phyloP scores from a whole-genome alignment of 2,797 vertebrate genomes.

The Distichodus sexfasciatus region DNA sequence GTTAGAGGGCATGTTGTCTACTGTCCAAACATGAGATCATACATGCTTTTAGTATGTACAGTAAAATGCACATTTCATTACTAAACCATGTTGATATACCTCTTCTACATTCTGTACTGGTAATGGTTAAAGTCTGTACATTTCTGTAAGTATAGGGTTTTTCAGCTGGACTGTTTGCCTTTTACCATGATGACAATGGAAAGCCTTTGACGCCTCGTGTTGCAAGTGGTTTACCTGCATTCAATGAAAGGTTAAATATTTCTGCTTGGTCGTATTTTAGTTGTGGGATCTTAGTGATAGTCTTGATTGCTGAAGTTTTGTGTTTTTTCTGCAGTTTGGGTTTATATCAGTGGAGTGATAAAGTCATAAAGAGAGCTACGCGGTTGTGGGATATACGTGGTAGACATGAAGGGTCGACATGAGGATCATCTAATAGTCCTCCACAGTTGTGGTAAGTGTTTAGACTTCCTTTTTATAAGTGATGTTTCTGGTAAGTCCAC shows the following conservation, averaged over 20 bases:
- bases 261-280: not conserved
- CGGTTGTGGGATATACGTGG: constrained; percentile 86
- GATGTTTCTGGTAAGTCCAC: not conserved
- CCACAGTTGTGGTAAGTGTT: constrained; percentile 89
- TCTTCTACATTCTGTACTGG: no score
- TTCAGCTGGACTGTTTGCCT: constrained; percentile 95
- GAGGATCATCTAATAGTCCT: constrained; percentile 84
- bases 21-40: constrained; percentile 97
- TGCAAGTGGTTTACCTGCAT: constrained; percentile 87
- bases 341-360: constrained; percentile 94
- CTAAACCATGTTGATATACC: no score
- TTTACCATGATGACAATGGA: constrained; percentile 90
- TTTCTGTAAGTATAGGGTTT: constrained; percentile 80
- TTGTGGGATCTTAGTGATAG: not conserved
- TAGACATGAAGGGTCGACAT: constrained; percentile 80
- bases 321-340: constrained; percentile 78
- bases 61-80: not conserved
- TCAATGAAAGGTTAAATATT: constrained; percentile 86
- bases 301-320: not conserved
- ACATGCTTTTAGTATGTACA: constrained; percentile 87
- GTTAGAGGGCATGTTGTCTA: constrained; percentile 93
- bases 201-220: constrained; percentile 89
- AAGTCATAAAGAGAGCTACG: constrained; percentile 81
- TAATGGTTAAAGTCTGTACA: not conserved
- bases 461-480: not conserved